Percentiles rank a stretch among this genome's conserved stretches.
Evolutionary conservation across 2,888 invertebrate genomes (phyloP).

Genomic region (Apamea crenata): DNA sequence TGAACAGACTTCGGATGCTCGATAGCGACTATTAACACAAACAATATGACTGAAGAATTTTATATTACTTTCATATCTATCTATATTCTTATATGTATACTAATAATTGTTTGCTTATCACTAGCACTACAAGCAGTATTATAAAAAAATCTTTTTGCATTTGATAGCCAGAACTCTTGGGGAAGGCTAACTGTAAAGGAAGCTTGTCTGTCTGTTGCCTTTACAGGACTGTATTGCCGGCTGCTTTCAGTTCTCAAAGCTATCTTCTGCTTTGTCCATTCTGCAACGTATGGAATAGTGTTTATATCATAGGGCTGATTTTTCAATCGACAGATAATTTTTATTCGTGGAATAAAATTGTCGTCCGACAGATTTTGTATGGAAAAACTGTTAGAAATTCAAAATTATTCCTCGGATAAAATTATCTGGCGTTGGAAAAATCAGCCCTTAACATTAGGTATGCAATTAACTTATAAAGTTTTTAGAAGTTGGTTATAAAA

Average conservation of each 20-base stretch:
- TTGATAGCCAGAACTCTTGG: neutral
- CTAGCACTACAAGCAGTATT: too few relatives aligned
- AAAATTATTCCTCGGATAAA: neutral
- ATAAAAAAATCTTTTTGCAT: neutral
- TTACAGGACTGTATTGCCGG: neutral
- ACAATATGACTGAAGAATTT: neutral
- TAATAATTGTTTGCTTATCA: neutral
- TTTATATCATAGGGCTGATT: neutral
- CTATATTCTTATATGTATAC: neutral
- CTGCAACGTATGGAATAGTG: neutral
- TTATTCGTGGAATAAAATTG: neutral
- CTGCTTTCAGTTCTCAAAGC: neutral
- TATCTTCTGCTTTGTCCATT: neutral
- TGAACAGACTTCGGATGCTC: neutral
- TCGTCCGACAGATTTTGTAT: too few relatives aligned
- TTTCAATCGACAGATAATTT: neutral
- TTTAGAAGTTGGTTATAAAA: neutral
- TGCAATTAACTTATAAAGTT: neutral
- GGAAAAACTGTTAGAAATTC: too few relatives aligned
- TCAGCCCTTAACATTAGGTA: neutral
- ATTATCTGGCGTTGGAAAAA: neutral
- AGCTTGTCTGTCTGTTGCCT: neutral
- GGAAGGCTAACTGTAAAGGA: neutral
- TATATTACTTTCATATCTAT: neutral
- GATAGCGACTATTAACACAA: constrained; percentile 1